Percentiles rank a stretch among this genome's conserved stretches.
phyloP scores from a whole-genome alignment of 2,113 vertebrate genomes.

The Bubo scandiacus region DNA sequence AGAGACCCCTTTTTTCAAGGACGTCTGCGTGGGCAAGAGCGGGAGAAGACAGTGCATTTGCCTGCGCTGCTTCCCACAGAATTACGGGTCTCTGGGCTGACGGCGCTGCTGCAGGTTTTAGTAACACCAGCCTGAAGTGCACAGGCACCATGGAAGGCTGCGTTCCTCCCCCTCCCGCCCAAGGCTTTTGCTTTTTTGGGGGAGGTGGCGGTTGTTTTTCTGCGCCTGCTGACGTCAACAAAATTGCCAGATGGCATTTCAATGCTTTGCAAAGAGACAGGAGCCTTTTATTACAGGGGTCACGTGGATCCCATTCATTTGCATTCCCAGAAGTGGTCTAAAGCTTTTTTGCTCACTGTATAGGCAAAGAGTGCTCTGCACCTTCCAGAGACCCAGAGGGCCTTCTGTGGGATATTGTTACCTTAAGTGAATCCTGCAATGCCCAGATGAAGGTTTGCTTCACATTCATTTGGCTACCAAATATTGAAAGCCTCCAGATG shows the following conservation, averaged over 20 bases:
- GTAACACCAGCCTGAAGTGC: not conserved
- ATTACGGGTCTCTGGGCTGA: not conserved
- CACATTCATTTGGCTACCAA: not conserved
- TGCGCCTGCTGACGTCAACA: slow-evolving; percentile 76
- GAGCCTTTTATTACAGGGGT: slow-evolving; percentile 75
- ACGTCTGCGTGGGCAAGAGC: not conserved
- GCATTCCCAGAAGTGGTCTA: slow-evolving; percentile 73
- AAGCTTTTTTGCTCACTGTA: slow-evolving; percentile 60
- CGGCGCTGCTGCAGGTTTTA: not conserved
- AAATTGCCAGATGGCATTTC: slow-evolving; percentile 79
- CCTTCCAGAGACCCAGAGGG: slow-evolving; percentile 43
- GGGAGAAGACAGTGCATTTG: rapidly evolving
- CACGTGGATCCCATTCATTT: slow-evolving; percentile 69
- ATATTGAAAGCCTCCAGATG: not conserved
- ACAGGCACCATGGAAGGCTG: not conserved
- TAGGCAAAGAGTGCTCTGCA: slow-evolving; percentile 33
- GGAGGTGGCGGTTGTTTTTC: slow-evolving; percentile 72
- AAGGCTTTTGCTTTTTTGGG: slow-evolving; percentile 45
- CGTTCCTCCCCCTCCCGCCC: slow-evolving; percentile 12
- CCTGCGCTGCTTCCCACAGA: not conserved
- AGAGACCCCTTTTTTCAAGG: not conserved
- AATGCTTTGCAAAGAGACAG: slow-evolving; percentile 74
- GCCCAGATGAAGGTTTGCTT: not conserved
- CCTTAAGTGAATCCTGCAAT: slow-evolving; percentile 42
- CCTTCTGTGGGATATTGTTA: slow-evolving; percentile 13